Evolutionary conservation across 2,888 invertebrate species (phyloP).

Genomic region (Sisyra nigra): DNA sequence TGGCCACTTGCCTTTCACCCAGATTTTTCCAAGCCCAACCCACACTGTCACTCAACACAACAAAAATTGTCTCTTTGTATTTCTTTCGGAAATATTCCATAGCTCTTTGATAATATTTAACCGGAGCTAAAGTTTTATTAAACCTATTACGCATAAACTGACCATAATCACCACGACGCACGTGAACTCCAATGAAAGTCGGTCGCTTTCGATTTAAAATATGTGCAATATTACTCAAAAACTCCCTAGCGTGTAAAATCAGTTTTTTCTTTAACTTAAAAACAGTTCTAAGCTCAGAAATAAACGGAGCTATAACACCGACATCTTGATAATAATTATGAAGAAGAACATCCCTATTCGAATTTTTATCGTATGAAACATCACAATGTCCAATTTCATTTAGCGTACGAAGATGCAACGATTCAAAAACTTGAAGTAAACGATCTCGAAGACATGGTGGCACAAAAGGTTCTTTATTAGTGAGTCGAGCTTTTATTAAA

Average conservation of each 20-base stretch:
- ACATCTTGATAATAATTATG: slow-evolving; percentile 38
- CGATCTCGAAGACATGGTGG: slow-evolving; percentile 32
- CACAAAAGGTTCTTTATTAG: slow-evolving; percentile 30
- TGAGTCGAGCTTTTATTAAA: slow-evolving; percentile 29
- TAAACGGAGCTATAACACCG: slow-evolving; percentile 35
- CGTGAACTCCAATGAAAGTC: slow-evolving; percentile 36
- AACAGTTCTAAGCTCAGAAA: slow-evolving; percentile 35
- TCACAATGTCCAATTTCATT: slow-evolving; percentile 36
- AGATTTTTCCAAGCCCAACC: slow-evolving; percentile 28
- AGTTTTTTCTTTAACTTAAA: slow-evolving; percentile 34
- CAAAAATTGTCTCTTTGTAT: slow-evolving; percentile 24
- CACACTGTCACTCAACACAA: slow-evolving; percentile 31
- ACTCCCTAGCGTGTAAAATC: slow-evolving; percentile 22
- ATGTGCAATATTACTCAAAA: slow-evolving; percentile 11
- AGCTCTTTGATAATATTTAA: slow-evolving; percentile 25
- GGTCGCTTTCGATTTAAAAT: slow-evolving; percentile 16
- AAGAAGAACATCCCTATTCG: slow-evolving; percentile 21
- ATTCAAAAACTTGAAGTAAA: slow-evolving; percentile 35
- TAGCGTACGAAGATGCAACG: slow-evolving; percentile 34
- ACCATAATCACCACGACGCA: slow-evolving; percentile 37
- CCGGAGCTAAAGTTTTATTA: slow-evolving; percentile 25
- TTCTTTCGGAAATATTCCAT: slow-evolving; percentile 28
- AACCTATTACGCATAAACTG: slow-evolving; percentile 34
- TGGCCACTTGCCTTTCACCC: slow-evolving; percentile 18
- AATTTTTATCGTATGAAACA: slow-evolving; percentile 28